Percentiles rank a stretch among this genome's conserved stretches.
Evolutionary conservation across 2,888 invertebrate species (phyloP).

Genomic region (Ectemnius cavifrons): DNA sequence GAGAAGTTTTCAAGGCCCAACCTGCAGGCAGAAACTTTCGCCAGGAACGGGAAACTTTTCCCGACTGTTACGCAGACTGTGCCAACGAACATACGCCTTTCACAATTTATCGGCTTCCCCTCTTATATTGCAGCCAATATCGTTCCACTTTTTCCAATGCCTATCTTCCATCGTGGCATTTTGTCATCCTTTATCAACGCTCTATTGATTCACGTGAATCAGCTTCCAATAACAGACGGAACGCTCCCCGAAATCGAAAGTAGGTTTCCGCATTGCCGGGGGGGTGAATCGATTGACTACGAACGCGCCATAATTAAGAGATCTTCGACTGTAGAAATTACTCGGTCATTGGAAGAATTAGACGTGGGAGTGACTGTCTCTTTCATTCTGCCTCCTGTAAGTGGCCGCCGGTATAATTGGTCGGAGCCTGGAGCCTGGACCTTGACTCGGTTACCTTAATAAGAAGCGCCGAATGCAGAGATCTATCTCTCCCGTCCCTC

Average conservation of each 20-base stretch:
- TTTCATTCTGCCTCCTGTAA: slow-evolving; percentile 29
- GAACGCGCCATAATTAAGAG: not conserved
- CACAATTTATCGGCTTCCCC: no score
- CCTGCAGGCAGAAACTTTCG: no score
- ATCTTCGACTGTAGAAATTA: not conserved
- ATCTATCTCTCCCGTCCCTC: slow-evolving; percentile 61
- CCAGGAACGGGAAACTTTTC: no score
- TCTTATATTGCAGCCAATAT: no score
- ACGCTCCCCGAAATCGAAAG: no score
- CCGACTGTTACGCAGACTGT: no score
- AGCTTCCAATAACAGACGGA: no score
- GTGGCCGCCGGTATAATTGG: slow-evolving; percentile 54
- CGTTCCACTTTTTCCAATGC: not conserved
- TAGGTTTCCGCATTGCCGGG: no score
- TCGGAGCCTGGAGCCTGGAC: slow-evolving; percentile 54
- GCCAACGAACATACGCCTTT: no score
- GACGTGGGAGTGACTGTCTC: slow-evolving; percentile 43
- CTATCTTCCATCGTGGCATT: not conserved
- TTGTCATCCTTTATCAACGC: not conserved
- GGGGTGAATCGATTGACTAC: no score
- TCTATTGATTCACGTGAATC: not conserved
- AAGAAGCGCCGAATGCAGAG: slow-evolving; percentile 69
- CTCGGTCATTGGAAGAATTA: slow-evolving; percentile 31
- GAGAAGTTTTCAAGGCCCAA: no score
- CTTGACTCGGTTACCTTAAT: slow-evolving; percentile 77